phyloP scores from a whole-genome alignment of 2,797 vertebrate genomes.

The Cercopithecus neglectus region DNA sequence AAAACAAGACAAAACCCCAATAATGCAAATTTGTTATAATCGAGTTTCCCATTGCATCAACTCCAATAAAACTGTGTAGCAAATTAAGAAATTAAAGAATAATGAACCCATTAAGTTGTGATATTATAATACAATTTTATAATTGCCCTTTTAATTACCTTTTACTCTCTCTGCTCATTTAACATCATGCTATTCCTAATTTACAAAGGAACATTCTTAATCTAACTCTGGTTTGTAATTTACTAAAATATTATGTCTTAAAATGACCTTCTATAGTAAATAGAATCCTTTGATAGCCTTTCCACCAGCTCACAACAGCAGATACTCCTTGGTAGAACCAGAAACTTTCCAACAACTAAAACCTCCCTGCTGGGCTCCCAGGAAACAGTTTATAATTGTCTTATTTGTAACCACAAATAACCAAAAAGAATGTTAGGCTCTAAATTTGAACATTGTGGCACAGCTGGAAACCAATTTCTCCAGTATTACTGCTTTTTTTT shows the following conservation, averaged over 20 bases:
- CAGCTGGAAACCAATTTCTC: neutral
- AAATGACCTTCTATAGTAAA: neutral
- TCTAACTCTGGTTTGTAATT: neutral
- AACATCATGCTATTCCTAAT: slow-evolving; percentile 11
- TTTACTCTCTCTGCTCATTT: neutral
- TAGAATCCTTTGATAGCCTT: neutral
- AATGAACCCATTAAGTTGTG: neutral
- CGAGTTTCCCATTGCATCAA: neutral
- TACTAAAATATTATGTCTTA: neutral
- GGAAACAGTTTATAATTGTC: neutral
- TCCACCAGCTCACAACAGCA: neutral
- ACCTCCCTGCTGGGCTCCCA: neutral
- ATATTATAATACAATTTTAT: neutral
- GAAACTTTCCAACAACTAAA: neutral
- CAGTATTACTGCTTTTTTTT: neutral
- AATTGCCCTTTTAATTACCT: neutral
- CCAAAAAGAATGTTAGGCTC: neutral
- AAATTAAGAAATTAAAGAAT: slow-evolving; percentile 48
- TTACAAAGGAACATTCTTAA: slow-evolving; percentile 31
- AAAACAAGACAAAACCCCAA: neutral
- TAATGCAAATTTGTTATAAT: slow-evolving; percentile 32
- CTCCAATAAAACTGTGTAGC: slow-evolving; percentile 33
- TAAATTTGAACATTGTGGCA: neutral
- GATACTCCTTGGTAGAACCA: neutral
- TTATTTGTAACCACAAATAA: slow-evolving; percentile 33